These are phyloP conservation scores for Polymixis flavicincta DNA, from an alignment of 2,888 invertebrate genomes.

Conservation along the genomic window DNA sequence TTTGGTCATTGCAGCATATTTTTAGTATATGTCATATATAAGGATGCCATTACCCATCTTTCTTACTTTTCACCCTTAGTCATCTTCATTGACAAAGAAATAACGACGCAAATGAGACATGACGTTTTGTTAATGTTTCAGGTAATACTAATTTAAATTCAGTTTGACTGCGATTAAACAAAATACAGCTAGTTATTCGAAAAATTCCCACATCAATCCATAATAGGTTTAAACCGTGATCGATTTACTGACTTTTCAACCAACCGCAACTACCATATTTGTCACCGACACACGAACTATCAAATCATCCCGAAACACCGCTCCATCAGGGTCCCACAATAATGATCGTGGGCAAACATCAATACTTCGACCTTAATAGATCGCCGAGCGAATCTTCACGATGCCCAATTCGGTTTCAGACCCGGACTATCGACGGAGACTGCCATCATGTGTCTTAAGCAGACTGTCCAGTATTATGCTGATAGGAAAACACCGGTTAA, in stretches of 20 bases:
- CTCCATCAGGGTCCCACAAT: constrained; percentile 48
- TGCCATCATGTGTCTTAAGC: too few relatives aligned
- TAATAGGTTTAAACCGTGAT: background rate
- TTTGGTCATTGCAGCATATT: background rate
- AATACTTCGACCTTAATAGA: constrained; percentile 59
- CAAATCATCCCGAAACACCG: constrained; percentile 40
- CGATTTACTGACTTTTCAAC: constrained; percentile 18
- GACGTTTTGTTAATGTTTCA: background rate
- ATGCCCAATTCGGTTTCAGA: too few relatives aligned
- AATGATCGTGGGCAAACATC: constrained; percentile 59
- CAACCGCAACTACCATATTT: background rate
- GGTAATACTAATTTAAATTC: background rate
- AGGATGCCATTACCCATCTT: background rate
- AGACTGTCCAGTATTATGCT: too few relatives aligned
- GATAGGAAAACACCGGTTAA: too few relatives aligned
- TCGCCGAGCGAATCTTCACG: constrained; percentile 45
- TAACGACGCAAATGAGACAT: background rate
- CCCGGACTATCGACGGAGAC: too few relatives aligned
- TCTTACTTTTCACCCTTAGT: background rate
- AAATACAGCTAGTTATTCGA: background rate
- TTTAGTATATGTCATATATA: background rate
- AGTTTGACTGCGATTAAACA: background rate
- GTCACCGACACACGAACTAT: constrained; percentile 34
- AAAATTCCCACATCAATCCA: background rate
- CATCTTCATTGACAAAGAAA: background rate